These are phyloP conservation scores for Tubulanus polymorphus DNA, from an alignment of 2,888 invertebrate genomes.

Conservation along the genomic window DNA sequence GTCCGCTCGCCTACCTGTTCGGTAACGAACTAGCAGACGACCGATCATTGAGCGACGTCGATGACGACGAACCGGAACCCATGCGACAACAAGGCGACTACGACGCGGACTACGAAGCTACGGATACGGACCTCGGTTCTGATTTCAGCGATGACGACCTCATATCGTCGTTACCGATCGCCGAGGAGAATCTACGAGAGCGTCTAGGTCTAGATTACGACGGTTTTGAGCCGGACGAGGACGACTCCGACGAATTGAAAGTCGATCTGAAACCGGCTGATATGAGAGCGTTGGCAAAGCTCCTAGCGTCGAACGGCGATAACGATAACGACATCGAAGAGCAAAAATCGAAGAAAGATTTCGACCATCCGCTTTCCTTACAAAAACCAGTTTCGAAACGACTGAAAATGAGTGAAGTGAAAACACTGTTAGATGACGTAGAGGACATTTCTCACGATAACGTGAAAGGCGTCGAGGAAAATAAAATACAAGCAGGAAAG, in stretches of 20 bases:
- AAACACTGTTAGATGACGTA: background rate
- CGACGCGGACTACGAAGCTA: background rate
- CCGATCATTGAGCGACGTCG: background rate
- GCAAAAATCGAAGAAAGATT: too few species aligned
- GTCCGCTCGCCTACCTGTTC: background rate
- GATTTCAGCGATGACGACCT: background rate
- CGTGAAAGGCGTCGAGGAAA: background rate
- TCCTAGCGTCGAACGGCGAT: background rate
- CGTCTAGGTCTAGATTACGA: too few species aligned
- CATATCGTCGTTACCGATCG: too few species aligned
- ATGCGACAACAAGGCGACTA: background rate
- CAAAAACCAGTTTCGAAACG: too few species aligned
- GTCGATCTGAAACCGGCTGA: background rate
- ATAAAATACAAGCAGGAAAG: background rate
- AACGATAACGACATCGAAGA: background rate
- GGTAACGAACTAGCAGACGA: too few species aligned
- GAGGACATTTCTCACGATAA: background rate
- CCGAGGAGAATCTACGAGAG: background rate
- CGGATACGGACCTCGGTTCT: too few species aligned
- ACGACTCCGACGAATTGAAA: background rate
- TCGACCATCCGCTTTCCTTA: too few species aligned
- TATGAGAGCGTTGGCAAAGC: background rate
- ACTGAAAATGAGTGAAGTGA: too few species aligned
- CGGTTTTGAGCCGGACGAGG: background rate
- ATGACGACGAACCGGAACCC: background rate